A percentile compares a stretch with the other conserved stretches of the same genome.
These are phyloP conservation scores for Thalpophila matura DNA, from an alignment of 2,888 invertebrate species.

Conservation along the genomic window DNA sequence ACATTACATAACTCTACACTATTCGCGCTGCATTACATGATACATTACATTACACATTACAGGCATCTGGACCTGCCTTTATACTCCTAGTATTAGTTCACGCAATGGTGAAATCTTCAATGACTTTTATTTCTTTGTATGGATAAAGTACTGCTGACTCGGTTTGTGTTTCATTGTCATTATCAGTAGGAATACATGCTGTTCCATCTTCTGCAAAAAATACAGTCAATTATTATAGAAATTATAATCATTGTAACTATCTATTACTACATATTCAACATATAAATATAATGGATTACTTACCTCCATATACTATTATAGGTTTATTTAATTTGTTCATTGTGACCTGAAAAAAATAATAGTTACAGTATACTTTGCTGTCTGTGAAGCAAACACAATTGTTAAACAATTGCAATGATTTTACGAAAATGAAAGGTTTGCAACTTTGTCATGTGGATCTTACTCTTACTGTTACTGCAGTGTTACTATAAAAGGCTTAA, in stretches of 20 bases:
- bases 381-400: too few relatives aligned
- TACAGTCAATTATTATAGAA: slow-evolving; percentile 3
- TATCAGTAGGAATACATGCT: slow-evolving; percentile 71
- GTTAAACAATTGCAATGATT: too few relatives aligned
- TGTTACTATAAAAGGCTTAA: slow-evolving; percentile 40
- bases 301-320: slow-evolving; percentile 83
- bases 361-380: too few relatives aligned
- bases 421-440: too few relatives aligned
- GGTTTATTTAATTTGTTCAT: slow-evolving; percentile 84
- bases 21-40: too few relatives aligned
- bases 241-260: background rate
- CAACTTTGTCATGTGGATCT: too few relatives aligned
- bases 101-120: slow-evolving; percentile 76
- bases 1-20: too few relatives aligned
- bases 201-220: slow-evolving; percentile 67
- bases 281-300: slow-evolving; percentile 50
- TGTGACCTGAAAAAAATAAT: slow-evolving; percentile 77
- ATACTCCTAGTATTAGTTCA: slow-evolving; percentile 28
- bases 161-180: slow-evolving; percentile 74
- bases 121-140: slow-evolving; percentile 78
- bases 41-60: too few relatives aligned
- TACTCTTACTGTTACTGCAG: too few relatives aligned
- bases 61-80: too few relatives aligned
- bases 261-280: background rate
- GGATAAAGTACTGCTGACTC: slow-evolving; percentile 81